Evolutionary conservation across 2,888 invertebrate genomes (phyloP).

Genomic region (Andrena fulva): DNA sequence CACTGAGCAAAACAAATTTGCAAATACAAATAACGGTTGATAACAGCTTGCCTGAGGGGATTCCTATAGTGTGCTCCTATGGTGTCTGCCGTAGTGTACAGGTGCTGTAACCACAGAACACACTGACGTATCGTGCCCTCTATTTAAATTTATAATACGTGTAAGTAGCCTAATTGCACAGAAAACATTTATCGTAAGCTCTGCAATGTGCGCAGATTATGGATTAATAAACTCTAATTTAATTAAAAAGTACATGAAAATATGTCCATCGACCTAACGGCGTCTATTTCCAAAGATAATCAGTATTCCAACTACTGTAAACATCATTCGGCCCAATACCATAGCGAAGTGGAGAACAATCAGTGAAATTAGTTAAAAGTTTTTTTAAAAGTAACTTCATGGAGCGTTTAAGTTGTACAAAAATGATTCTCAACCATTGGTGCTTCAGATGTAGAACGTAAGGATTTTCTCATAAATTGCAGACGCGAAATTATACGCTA

Average conservation of each 20-base stretch:
- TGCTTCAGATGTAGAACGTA: constrained; percentile 77
- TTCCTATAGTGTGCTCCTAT: constrained; percentile 89
- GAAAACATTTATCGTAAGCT: constrained; percentile 63
- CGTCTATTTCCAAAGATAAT: neutral
- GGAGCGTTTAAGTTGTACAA: constrained; percentile 74
- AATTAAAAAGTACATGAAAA: constrained; percentile 18
- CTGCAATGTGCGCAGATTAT: constrained; percentile 59
- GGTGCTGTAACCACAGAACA: constrained; percentile 90
- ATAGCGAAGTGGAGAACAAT: constrained; percentile 72
- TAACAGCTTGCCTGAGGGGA: constrained; percentile 91
- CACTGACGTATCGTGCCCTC: constrained; percentile 80
- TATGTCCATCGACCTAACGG: constrained; percentile 33
- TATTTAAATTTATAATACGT: constrained; percentile 66
- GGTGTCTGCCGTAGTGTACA: constrained; percentile 88
- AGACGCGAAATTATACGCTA: constrained; percentile 14
- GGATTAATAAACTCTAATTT: constrained; percentile 40
- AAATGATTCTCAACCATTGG: constrained; percentile 77
- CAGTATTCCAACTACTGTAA: neutral
- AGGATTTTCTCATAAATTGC: constrained; percentile 61
- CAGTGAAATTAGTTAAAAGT: constrained; percentile 67
- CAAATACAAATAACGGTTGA: constrained; percentile 83
- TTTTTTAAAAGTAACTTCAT: constrained; percentile 61
- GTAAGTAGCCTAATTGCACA: constrained; percentile 58
- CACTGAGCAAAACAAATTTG: constrained; percentile 73
- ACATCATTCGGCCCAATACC: constrained; percentile 70